phyloP scores from a whole-genome alignment of 2,113 vertebrate species.

The Tricholaema leucomelas region DNA sequence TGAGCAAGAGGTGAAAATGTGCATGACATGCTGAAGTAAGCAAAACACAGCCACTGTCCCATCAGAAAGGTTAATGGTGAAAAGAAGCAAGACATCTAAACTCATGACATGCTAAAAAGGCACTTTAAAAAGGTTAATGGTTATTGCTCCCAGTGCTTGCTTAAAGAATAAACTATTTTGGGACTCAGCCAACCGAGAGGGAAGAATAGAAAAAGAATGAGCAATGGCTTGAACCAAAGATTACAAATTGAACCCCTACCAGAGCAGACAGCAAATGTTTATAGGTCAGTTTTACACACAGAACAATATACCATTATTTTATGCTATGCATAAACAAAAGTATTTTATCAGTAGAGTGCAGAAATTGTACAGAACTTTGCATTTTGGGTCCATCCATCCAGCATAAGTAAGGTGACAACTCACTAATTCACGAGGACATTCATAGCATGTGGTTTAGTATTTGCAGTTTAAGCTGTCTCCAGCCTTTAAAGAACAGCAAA shows the following conservation, averaged over 20 bases:
- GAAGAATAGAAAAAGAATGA: conserved; percentile 33
- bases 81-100: conserved; percentile 47
- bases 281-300: neutral
- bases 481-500: neutral
- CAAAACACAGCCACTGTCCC: conserved; percentile 35
- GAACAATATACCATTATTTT: neutral
- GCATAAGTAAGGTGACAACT: neutral
- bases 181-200: neutral
- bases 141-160: conserved; percentile 34
- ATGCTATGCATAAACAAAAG: neutral
- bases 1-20: neutral
- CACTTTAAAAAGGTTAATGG: conserved; percentile 60
- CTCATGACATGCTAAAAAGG: conserved; percentile 53
- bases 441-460: neutral
- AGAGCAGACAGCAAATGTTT: conserved; percentile 25
- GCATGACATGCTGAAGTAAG: conserved; percentile 35
- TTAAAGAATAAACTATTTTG: conserved; percentile 29
- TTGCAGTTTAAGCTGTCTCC: neutral
- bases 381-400: neutral
- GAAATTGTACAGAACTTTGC: neutral
- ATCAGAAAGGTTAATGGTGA: conserved; percentile 53
- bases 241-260: conserved; percentile 4
- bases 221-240: conserved; percentile 14
- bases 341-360: neutral
- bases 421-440: neutral